These are phyloP conservation scores for Lasioglossum malachurum DNA, from an alignment of 2,888 invertebrate genomes.

Conservation along the genomic window DNA sequence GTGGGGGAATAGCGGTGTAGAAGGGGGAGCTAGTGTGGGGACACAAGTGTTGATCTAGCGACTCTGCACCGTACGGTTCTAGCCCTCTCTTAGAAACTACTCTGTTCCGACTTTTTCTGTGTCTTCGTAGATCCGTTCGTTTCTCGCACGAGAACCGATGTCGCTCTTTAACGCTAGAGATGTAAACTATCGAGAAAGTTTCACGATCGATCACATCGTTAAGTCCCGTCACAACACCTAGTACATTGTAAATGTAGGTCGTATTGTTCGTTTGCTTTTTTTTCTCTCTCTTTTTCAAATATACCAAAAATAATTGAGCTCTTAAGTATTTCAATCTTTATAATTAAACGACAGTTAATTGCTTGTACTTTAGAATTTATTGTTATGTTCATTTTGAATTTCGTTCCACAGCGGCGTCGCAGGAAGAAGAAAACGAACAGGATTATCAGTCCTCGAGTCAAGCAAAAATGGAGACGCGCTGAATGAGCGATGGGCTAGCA, in stretches of 20 bases:
- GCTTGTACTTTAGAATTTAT: constrained; percentile 30
- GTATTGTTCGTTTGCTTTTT: neutral
- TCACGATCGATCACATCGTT: neutral
- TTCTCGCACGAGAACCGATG: constrained; percentile 13
- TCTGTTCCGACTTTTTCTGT: neutral
- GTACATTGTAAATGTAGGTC: neutral
- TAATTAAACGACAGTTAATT: constrained; percentile 12
- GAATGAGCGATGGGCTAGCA: neutral
- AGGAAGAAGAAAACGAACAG: constrained; percentile 3
- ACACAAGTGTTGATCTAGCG: too few species aligned
- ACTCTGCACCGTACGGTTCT: neutral
- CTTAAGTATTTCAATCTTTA: constrained; percentile 5
- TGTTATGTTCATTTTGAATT: neutral
- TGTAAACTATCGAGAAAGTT: constrained; percentile 63
- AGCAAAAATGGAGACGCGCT: constrained; percentile 9
- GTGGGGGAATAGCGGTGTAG: too few species aligned
- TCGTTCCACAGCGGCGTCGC: neutral
- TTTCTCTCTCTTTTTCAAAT: neutral
- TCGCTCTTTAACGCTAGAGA: constrained; percentile 45
- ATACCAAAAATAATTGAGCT: constrained; percentile 10
- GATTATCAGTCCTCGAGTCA: neutral
- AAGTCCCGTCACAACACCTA: constrained; percentile 1
- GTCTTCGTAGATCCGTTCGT: constrained; percentile 7
- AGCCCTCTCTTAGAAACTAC: constrained; percentile 12
- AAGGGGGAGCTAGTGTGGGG: too few species aligned